Percentiles rank a stretch among this genome's conserved stretches.
Conservation (phyloP, 1,140 invertebrate species). For the Lithobius niger region DNA sequence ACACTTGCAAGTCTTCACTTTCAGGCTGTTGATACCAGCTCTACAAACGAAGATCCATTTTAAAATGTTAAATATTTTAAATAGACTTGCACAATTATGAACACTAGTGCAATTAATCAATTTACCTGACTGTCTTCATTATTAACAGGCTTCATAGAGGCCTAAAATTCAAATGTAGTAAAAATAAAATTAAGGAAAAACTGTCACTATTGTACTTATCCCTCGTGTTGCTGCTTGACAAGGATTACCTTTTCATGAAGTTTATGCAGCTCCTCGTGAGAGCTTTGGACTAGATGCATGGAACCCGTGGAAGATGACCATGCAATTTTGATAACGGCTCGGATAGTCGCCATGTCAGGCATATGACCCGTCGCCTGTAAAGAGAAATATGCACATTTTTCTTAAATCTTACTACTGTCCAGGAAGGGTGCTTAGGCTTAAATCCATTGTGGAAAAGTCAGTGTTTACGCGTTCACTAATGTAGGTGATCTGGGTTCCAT, state of each 20-base stretch:
- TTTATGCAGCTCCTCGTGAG: conserved; percentile 48
- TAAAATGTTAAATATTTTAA: neutral
- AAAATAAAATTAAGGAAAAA: conserved; percentile 1
- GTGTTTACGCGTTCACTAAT: too few relatives aligned
- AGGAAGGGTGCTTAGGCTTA: too few relatives aligned
- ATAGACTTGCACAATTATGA: neutral
- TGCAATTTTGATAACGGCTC: conserved; percentile 55
- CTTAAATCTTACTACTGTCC: too few relatives aligned
- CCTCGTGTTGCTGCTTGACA: neutral
- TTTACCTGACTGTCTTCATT: conserved; percentile 7
- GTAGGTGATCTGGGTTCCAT: too few relatives aligned
- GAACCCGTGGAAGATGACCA: conserved; percentile 62
- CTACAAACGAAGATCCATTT: conserved; percentile 19
- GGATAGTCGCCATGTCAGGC: conserved; percentile 38
- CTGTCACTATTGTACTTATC: neutral
- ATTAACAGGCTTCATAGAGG: conserved; percentile 5
- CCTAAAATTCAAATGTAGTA: neutral
- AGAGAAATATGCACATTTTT: too few relatives aligned
- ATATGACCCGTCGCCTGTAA: conserved; percentile 18
- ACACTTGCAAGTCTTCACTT: conserved; percentile 44
- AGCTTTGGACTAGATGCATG: conserved; percentile 47
- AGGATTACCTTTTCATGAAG: conserved; percentile 28
- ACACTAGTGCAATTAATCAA: neutral
- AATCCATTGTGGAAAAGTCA: too few relatives aligned
- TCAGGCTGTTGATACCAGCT: conserved; percentile 19